Conservation (phyloP, 2,888 invertebrate genomes). For the Eristalinus sepulchralis region DNA sequence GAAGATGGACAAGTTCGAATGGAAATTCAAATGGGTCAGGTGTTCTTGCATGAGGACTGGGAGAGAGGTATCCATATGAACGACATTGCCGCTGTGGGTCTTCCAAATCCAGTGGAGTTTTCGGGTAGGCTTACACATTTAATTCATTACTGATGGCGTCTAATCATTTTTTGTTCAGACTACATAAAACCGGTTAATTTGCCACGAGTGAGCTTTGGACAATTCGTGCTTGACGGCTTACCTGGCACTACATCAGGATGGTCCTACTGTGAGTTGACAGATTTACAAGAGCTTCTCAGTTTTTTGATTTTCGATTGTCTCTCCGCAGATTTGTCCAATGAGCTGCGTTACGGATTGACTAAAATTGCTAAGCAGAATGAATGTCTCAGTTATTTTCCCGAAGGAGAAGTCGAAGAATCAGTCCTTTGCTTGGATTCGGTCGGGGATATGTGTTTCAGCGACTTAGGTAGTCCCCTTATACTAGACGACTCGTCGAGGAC, state of each 20-base stretch:
- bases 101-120: constrained; percentile 46
- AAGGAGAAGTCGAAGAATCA: constrained; percentile 3
- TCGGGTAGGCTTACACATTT: constrained; percentile 17
- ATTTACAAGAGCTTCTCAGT: no score
- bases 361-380: constrained; percentile 2
- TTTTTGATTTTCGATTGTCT: neutral
- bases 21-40: neutral
- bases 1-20: neutral
- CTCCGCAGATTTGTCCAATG: neutral
- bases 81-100: constrained; percentile 61
- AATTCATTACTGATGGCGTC: no score
- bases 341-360: constrained; percentile 6
- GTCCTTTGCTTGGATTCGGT: constrained; percentile 2
- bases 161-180: neutral
- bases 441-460: constrained; percentile 8
- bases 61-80: constrained; percentile 38
- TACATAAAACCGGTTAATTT: neutral
- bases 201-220: constrained; percentile 8
- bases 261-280: constrained; percentile 11
- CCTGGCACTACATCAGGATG: constrained; percentile 22
- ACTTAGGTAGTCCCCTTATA: constrained; percentile 23
- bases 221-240: neutral
- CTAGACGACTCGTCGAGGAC: neutral
- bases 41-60: constrained; percentile 54
- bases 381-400: constrained; percentile 2